Base-by-base conservation (phyloP, 2,888 invertebrate genomes). In the Apotomis turbidana region DNA sequence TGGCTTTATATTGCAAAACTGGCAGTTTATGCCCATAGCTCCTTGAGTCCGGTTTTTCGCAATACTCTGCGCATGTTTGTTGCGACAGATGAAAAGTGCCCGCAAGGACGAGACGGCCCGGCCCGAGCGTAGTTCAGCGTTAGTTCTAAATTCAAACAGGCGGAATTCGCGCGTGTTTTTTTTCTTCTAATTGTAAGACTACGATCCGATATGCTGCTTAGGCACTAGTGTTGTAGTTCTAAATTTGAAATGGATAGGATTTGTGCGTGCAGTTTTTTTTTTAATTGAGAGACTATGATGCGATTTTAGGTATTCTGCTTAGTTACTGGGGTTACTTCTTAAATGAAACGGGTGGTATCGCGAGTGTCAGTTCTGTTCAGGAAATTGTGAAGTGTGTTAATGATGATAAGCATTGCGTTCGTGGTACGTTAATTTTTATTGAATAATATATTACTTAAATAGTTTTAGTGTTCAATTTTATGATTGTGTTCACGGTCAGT, bases 91-190 rank as follows among this genome's bases (percentile, higher is more conserved):
- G 74, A 74, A 74, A 76, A 73, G 70, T 74, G 67, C 57, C 59
- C 70, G 74, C 77, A 76, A 77, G 78, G 77, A 77, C 76, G 73
- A 61, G 15, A 38, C 51, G 63, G n/a, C 59, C 36, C 55, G 61
- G 63, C 41, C 66, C 15, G 15, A 15, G 15, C 73, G 73, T 68
- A 75, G 78, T 78, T 71, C 62, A 66, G 62, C 71, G 64, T 66
- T 62, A 66, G 60, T 74, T 71, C 58, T 68, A 64, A 72, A 66
- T 66, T 60, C 66, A 61, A 74, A 71, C 73, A 63, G 73, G 44
- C 73, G 76, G 44, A 61, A 67, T 6, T 58, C 58, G 49, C 49
- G 41, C n/a, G 27, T 15, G 55, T n/a, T 27, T 61, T 64, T 66
- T 49, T 8, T 51, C n/a, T 51, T 58, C 6, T 27, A 10, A 10